A percentile compares a stretch with the other conserved stretches of the same genome.
Evolutionary conservation across 2,797 vertebrate genomes (phyloP).

Genomic region (Syngnathus rostellatus): DNA sequence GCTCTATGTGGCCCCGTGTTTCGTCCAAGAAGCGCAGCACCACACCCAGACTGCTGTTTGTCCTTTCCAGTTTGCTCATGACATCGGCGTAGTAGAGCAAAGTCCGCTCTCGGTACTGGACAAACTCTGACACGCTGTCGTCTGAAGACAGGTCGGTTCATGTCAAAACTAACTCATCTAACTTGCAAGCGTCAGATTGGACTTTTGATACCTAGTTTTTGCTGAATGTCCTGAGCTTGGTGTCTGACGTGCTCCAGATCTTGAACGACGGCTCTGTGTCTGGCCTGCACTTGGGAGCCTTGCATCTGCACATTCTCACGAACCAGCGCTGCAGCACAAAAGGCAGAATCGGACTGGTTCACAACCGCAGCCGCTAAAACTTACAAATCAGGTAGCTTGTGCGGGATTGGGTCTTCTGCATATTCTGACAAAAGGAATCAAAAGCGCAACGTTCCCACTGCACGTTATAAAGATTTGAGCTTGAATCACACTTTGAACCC

Average conservation of each 20-base stretch:
- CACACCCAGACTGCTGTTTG: slow-evolving; percentile 73
- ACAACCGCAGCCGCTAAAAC: too few relatives aligned
- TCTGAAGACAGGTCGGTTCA: slow-evolving; percentile 50
- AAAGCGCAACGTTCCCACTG: too few relatives aligned
- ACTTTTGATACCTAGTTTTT: slow-evolving; percentile 67
- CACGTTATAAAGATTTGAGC: too few relatives aligned
- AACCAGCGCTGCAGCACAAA: slow-evolving; percentile 59
- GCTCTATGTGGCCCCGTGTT: slow-evolving; percentile 65
- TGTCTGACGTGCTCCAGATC: slow-evolving; percentile 59
- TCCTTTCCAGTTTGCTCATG: slow-evolving; percentile 69
- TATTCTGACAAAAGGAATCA: too few relatives aligned
- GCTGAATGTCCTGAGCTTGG: slow-evolving; percentile 73
- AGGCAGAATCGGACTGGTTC: too few relatives aligned
- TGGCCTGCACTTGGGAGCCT: slow-evolving; percentile 55
- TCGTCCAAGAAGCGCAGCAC: slow-evolving; percentile 63
- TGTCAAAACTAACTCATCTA: not conserved
- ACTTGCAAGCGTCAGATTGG: not conserved
- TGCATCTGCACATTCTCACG: slow-evolving; percentile 60
- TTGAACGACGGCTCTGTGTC: slow-evolving; percentile 57
- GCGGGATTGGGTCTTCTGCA: too few relatives aligned
- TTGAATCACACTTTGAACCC: too few relatives aligned
- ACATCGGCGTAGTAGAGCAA: slow-evolving; percentile 65
- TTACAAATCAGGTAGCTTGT: too few relatives aligned
- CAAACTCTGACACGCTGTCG: slow-evolving; percentile 63
- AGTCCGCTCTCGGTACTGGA: slow-evolving; percentile 68